Base-by-base conservation (phyloP, 2,888 invertebrate species). In the Cataglyphis albicans region DNA sequence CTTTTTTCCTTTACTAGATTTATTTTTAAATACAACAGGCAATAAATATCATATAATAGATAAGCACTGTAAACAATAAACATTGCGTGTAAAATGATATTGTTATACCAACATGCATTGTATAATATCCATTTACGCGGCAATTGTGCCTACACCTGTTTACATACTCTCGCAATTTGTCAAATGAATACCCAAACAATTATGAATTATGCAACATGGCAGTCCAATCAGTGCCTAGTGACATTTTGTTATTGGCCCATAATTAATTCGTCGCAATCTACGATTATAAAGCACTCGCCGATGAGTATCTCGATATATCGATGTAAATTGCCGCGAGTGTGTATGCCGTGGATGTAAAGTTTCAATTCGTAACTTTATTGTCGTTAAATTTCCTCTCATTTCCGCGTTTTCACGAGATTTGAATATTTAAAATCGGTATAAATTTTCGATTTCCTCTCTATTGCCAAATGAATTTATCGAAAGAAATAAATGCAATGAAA, bases 161-260 rank as follows among this genome's bases (percentile, higher is more conserved):
- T 80, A 72, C 78, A 80, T 44, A 80, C 59, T 44, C 72, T 80
- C 59, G 48, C 70, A 80, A 80, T 80, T 80, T 80, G 59, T 61
- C 72, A 55, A 80, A 70, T 80, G 78, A 80, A 80, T 80, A 80
- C 78, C 78, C 32, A 70, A 78, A 80, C 78, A 70, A 80, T 80
- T 80, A 72, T 80, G 59, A 80, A 80, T 61, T 80, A 80, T 68
- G 44, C 78, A 78, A 61, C 78, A 18, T 44, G 32, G 35, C 59
- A 61, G 78, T 80, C 68, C 78, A 80, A 80, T 80, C 78, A 80
- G 72, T 68, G 72, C 44, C 72, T 61, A 78, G 78, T 80, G 59
- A 80, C 78, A 72, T 80, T 80, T 80, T 72, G 59, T 72, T 72
- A 80, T 80, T 80, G 78, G 57, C 18, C 25, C 78, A 72, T 80